Base-by-base conservation (phyloP, 30 jellyfish, hydroid and myxozoan genomes). In the Clytia hemisphaerica region DNA sequence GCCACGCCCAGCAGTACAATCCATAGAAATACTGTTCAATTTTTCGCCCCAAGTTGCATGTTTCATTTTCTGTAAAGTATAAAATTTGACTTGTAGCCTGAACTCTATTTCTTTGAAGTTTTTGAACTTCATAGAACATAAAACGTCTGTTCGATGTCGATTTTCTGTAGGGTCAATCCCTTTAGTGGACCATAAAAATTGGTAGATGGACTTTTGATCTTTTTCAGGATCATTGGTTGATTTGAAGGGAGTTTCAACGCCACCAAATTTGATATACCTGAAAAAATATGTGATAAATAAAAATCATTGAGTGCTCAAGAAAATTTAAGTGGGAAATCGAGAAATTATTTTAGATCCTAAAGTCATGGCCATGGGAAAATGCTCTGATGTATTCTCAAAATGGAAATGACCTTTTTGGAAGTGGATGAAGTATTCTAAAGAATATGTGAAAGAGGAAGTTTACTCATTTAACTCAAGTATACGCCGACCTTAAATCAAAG, bases 41-140 rank as follows among this genome's bases (percentile, higher is more conserved):
- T 45, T 45, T 34, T 72, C 74, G 19, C 98, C 98, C 98, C 98
- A 89, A 3, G 94, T 28, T 5, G 71, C 71, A 53, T 82, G 98
- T 46, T 72, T 80, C 0, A 67, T 46, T 33, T 89, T 95, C 40
- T 75, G 73, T 40, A 61, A 75, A 2, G 94, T 87, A 67, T 89
- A 89, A 73, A 89, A 89, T 55, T 89, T 89, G 61, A 85, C 82
- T 40, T 89, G 98, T 22, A 89, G 68, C 38, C 78, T 76, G 54
- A 89, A 89, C 73, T 82, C 90, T 58, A 89, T 33, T 37, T 82
- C 76, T 61, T 81, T 89, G 78, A 80, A 89, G 71, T 75, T 77
- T 72, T 81, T 89, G 73, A 89, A 89, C 61, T 80, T 89, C 33
- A 89, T 57, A 7, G 85, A 54, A 16, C 92, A 79, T 12, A 95